phyloP scores from a whole-genome alignment of 2,888 invertebrate species.

The Salpingus planirostris region DNA sequence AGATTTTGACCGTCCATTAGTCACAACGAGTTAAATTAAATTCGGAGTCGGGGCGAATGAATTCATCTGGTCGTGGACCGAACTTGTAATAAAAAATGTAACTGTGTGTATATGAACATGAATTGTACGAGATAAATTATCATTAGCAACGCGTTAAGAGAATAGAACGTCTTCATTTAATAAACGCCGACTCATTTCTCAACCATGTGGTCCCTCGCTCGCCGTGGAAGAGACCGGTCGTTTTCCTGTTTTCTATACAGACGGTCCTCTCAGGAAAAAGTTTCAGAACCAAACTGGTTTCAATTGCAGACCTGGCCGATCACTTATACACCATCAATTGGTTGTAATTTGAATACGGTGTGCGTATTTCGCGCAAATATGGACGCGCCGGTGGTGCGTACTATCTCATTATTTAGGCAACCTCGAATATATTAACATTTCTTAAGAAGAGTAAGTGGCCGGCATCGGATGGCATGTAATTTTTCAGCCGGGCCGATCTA shows the following conservation, averaged over 20 bases:
- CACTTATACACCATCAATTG: too few species aligned
- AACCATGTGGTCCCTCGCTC: conserved; percentile 23
- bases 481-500: conserved; percentile 31
- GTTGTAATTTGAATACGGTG: too few species aligned
- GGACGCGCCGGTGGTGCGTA: too few species aligned
- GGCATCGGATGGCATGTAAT: conserved; percentile 27
- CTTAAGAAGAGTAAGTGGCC: conserved; percentile 23
- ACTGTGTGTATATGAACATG: conserved; percentile 30
- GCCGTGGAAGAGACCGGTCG: conserved; percentile 2
- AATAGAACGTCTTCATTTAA: conserved; percentile 39
- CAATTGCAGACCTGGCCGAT: too few species aligned
- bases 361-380: too few species aligned
- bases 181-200: conserved; percentile 36
- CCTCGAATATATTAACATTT: conserved; percentile 21
- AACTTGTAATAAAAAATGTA: conserved; percentile 22
- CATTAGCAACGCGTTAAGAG: conserved; percentile 37
- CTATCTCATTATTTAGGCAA: too few species aligned
- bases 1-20: too few species aligned
- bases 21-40: too few species aligned
- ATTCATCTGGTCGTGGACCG: conserved; percentile 17
- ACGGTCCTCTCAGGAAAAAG: too few species aligned
- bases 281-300: too few species aligned
- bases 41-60: conserved; percentile 13
- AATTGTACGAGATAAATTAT: conserved; percentile 34
- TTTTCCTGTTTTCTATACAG: conserved; percentile 11